Conservation (phyloP, 2,888 invertebrate genomes). For the Zygaena filipendulae region DNA sequence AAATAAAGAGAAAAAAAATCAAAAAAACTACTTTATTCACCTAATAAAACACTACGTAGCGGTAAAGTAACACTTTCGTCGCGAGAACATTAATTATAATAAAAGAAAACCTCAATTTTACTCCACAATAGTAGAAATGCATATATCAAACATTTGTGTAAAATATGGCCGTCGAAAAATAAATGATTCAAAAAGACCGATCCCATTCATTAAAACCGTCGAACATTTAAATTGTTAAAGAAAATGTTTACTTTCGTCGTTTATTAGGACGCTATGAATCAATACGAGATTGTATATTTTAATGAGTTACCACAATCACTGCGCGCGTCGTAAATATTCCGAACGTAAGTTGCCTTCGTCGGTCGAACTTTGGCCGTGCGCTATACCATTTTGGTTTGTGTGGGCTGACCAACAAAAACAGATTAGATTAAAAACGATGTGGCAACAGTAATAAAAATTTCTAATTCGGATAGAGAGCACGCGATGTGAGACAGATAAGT, state of each 20-base stretch:
- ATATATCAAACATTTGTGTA: too few species aligned
- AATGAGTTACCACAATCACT: not conserved
- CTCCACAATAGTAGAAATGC: too few species aligned
- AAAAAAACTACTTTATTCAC: too few species aligned
- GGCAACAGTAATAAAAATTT: not conserved
- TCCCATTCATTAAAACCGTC: not conserved
- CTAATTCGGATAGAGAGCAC: not conserved
- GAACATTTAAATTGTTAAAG: not conserved
- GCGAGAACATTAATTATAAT: too few species aligned
- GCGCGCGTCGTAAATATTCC: not conserved
- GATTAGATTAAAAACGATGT: not conserved
- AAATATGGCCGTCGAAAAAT: too few species aligned
- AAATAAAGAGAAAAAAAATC: too few species aligned
- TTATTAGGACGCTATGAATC: not conserved
- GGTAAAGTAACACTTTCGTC: too few species aligned
- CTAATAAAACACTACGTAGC: too few species aligned
- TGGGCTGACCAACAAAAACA: conserved; percentile 4
- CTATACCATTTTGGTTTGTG: conserved; percentile 6
- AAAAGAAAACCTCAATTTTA: too few species aligned
- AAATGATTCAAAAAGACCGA: not conserved
- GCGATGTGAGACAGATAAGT: too few species aligned
- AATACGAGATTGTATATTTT: not conserved
- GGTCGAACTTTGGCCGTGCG: too few species aligned
- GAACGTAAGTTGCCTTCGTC: too few species aligned
- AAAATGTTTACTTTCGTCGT: not conserved